Base-by-base conservation (phyloP, 92 coral and sea anemone genomes). In the Zoanthus sociatus region DNA sequence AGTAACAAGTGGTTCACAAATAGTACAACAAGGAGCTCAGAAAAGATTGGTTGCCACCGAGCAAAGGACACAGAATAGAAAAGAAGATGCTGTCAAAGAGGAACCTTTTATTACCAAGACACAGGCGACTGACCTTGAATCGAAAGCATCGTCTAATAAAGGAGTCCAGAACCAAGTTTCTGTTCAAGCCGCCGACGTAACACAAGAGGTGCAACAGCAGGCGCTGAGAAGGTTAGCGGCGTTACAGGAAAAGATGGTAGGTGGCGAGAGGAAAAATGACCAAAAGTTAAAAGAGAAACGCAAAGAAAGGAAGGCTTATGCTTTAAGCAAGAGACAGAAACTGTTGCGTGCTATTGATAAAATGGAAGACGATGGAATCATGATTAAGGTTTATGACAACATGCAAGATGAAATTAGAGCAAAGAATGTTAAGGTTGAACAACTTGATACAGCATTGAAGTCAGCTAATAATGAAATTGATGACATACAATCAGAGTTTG, bases 281-380 rank as follows among this genome's bases (percentile, higher is more conserved):
- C 94, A 88, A 83, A 95, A 90, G 66, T 83, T 96, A 30, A 96
- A 94, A 83, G 98, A 96, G 84, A 94, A 91, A 74, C 92, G 93
- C 56, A 96, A 93, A 74, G 92, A 84, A 26, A 88, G 95, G 66
- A 96, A 94, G 84, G 97, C 90, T 11, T 78, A 93, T 71, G 98
- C 96, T 10, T 79, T 93, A 78, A 61, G 94, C 32, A 94, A 89
- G 58, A 91, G 94, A 70, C 96, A 94, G 63, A 96, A 93, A 64
- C 93, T 96, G 4, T 89, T 94, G n/a, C 91, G 91, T 42, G 98
- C 98, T 6, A 93, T 93, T 10, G 90, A 94, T 86, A 94, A 92
- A 69, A 90, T 94, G 95, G 98, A 96, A 17, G 98, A 94, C 71
- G 98, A 86, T 66, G 98, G 98, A n/a, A 95, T 94, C 53, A 94